A percentile compares a stretch with the other conserved stretches of the same genome.
These are phyloP conservation scores for Tetranychus piercei DNA, from an alignment of 2,888 invertebrate genomes.

Conservation along the genomic window DNA sequence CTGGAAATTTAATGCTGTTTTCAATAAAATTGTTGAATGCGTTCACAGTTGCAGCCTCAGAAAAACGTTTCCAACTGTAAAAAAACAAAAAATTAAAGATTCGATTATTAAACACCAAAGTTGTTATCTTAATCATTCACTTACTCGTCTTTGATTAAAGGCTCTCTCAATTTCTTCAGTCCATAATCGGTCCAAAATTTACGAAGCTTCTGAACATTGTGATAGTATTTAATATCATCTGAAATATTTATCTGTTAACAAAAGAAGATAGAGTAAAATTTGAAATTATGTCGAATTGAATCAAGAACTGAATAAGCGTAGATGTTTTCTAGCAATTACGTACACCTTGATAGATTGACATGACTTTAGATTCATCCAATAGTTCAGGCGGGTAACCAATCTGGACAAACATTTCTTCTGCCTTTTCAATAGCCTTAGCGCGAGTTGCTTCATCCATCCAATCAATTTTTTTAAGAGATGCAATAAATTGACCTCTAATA, in stretches of 20 bases:
- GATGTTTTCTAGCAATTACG: not conserved
- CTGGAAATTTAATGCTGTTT: slow-evolving; percentile 47
- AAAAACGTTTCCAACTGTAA: slow-evolving; percentile 52
- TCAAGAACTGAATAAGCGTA: not conserved
- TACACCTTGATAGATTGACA: slow-evolving; percentile 8
- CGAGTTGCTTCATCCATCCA: slow-evolving; percentile 10
- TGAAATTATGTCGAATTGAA: not conserved
- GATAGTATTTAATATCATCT: not conserved
- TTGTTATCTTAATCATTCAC: slow-evolving; percentile 11
- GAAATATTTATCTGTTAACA: not conserved
- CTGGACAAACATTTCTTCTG: slow-evolving; percentile 25
- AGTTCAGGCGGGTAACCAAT: slow-evolving; percentile 49
- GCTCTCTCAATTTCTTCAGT: slow-evolving; percentile 53
- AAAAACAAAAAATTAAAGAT: slow-evolving; percentile 7
- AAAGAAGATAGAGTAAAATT: not conserved
- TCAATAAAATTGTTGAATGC: slow-evolving; percentile 68
- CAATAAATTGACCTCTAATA: slow-evolving; percentile 44
- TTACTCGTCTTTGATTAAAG: slow-evolving; percentile 31
- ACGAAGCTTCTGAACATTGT: slow-evolving; percentile 55
- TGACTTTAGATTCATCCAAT: slow-evolving; percentile 13
- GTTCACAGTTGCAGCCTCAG: slow-evolving; percentile 58
- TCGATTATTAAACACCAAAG: not conserved
- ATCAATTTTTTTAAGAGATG: slow-evolving; percentile 6
- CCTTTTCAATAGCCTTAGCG: slow-evolving; percentile 21
- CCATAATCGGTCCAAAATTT: slow-evolving; percentile 59